Conservation (phyloP, 2,797 vertebrate genomes). For the Cirrhinus mrigala region DNA sequence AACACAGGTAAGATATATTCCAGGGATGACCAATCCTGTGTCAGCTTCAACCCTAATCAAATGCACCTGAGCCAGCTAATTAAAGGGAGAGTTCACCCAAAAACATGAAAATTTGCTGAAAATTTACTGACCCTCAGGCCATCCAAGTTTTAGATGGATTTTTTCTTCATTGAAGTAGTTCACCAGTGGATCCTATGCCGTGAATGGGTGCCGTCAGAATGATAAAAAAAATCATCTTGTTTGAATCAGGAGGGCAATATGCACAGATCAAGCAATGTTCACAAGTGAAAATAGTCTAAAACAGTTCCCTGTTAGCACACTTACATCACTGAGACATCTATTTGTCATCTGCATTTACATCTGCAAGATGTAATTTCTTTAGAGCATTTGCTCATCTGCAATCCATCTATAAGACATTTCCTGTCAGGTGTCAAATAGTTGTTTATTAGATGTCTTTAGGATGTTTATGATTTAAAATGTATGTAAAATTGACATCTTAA, state of each 20-base stretch:
- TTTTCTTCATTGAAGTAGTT: neutral
- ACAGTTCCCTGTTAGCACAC: too few relatives aligned
- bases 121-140: neutral
- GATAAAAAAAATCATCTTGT: neutral
- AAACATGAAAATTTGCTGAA: neutral
- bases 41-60: neutral
- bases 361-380: too few relatives aligned
- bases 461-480: too few relatives aligned
- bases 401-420: too few relatives aligned
- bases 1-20: slow-evolving; percentile 68
- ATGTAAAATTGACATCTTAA: too few relatives aligned
- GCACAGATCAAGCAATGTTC: neutral
- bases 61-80: neutral
- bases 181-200: neutral
- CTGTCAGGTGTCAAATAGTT: too few relatives aligned
- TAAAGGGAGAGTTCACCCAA: neutral
- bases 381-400: too few relatives aligned
- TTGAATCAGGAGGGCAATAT: neutral
- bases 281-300: too few relatives aligned
- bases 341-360: too few relatives aligned
- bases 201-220: neutral
- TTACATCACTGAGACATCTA: too few relatives aligned
- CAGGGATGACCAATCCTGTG: too few relatives aligned
- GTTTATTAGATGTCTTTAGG: too few relatives aligned
- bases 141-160: neutral